Percentiles rank a stretch among this genome's conserved stretches.
These are phyloP conservation scores for Probaryconus sp. DNA, from an alignment of 1,140 invertebrate species.

Conservation along the genomic window DNA sequence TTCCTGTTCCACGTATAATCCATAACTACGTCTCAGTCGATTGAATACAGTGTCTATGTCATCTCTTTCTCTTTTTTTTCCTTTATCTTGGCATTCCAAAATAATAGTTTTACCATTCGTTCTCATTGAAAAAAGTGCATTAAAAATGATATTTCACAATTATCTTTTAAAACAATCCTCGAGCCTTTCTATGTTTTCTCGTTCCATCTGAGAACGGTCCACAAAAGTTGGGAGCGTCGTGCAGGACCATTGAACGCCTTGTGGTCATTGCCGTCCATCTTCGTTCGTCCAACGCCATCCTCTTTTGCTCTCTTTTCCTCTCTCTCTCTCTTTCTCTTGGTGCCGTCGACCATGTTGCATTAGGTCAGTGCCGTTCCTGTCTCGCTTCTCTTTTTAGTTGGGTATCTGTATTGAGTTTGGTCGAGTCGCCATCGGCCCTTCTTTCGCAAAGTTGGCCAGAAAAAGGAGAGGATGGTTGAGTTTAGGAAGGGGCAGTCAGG, in stretches of 20 bases:
- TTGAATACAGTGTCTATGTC: slow-evolving; percentile 43
- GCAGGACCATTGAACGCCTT: slow-evolving; percentile 60
- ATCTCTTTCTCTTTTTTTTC: no score
- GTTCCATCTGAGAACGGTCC: slow-evolving; percentile 21
- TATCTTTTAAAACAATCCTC: no score
- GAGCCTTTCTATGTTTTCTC: slow-evolving; percentile 3
- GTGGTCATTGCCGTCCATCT: slow-evolving; percentile 54
- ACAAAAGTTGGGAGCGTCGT: slow-evolving; percentile 53
- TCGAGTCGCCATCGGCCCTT: slow-evolving; percentile 54
- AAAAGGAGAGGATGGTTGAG: slow-evolving; percentile 56
- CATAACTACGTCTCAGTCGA: slow-evolving; percentile 45
- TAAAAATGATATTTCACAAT: no score
- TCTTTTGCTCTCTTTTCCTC: slow-evolving; percentile 48
- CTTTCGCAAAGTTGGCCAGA: slow-evolving; percentile 55
- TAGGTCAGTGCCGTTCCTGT: slow-evolving; percentile 73
- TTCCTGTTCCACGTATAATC: slow-evolving; percentile 62
- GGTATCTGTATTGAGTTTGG: slow-evolving; percentile 28
- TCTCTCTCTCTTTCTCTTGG: slow-evolving; percentile 53
- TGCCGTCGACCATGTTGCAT: slow-evolving; percentile 69
- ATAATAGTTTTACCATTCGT: no score
- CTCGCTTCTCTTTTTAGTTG: neutral
- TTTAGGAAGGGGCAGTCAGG: slow-evolving; percentile 64
- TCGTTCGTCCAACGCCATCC: slow-evolving; percentile 24
- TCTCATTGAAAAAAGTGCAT: no score
- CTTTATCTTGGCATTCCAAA: no score